Conservation (phyloP, 2,113 vertebrate genomes). For the Ginglymostoma cirratum region DNA sequence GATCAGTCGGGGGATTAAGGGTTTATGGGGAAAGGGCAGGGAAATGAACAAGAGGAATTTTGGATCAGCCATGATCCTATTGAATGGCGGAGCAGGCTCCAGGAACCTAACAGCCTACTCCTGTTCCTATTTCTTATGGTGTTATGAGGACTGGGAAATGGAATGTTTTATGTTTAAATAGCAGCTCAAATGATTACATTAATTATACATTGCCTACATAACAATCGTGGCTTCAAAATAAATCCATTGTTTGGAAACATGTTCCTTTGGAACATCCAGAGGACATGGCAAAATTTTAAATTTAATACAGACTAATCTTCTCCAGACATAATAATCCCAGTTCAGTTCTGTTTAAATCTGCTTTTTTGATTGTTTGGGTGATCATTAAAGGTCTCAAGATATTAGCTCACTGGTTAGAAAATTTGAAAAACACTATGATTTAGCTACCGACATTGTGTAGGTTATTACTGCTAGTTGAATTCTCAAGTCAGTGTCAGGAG, state of each 20-base stretch:
- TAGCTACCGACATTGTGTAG: neutral
- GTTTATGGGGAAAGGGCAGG: no score
- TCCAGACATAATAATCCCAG: neutral
- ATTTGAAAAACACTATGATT: neutral
- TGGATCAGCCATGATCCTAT: no score
- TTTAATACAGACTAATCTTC: neutral
- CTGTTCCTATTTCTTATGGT: no score
- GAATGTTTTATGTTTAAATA: no score
- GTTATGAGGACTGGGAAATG: no score
- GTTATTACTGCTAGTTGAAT: neutral
- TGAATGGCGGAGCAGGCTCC: no score
- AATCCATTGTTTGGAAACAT: neutral
- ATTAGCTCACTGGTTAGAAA: neutral
- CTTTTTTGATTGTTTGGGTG: neutral
- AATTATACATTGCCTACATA: neutral
- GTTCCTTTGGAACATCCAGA: neutral
- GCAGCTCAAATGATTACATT: neutral
- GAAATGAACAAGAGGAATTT: no score
- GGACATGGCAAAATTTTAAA: neutral
- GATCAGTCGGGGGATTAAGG: no score
- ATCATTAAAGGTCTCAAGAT: neutral
- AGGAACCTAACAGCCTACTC: no score
- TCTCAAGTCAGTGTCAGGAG: no score
- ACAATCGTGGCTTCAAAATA: neutral
- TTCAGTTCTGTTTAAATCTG: neutral